phyloP scores from a whole-genome alignment of 2,113 vertebrate species.

The Toxostoma redivivum region DNA sequence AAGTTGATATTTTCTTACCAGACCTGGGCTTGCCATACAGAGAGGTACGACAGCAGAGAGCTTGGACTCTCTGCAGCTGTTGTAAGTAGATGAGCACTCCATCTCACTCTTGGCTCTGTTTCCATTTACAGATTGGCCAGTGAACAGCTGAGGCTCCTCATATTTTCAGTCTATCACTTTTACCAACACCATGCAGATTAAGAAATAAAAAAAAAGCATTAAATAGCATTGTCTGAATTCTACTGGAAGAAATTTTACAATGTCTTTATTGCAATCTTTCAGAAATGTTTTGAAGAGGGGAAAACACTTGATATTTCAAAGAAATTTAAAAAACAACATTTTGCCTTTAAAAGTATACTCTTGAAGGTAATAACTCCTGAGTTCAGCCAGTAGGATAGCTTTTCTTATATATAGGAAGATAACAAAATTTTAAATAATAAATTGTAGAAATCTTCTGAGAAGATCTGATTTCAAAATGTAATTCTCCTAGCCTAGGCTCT shows the following conservation, averaged over 20 bases:
- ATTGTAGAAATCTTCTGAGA: background rate
- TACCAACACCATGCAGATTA: background rate
- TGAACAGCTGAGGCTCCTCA: background rate
- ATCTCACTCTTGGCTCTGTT: background rate
- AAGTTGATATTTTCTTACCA: background rate
- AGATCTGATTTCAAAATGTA: conserved; percentile 7
- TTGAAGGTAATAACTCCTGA: background rate
- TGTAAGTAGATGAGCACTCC: background rate
- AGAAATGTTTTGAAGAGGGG: background rate
- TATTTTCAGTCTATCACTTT: background rate
- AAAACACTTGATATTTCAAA: background rate
- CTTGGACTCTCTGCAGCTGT: background rate
- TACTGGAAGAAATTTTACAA: background rate
- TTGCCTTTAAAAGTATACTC: background rate
- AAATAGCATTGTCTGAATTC: background rate
- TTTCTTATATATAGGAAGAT: background rate
- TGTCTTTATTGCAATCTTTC: background rate
- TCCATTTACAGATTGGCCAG: background rate
- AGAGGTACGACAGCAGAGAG: background rate
- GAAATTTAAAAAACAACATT: background rate
- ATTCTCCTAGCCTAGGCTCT: background rate
- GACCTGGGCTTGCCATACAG: background rate
- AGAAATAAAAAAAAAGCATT: background rate
- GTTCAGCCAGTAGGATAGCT: background rate
- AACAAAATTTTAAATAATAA: conserved; percentile 29